Evolutionary conservation across 2,888 invertebrate genomes (phyloP).

Genomic region (Palloptera scutellata): DNA sequence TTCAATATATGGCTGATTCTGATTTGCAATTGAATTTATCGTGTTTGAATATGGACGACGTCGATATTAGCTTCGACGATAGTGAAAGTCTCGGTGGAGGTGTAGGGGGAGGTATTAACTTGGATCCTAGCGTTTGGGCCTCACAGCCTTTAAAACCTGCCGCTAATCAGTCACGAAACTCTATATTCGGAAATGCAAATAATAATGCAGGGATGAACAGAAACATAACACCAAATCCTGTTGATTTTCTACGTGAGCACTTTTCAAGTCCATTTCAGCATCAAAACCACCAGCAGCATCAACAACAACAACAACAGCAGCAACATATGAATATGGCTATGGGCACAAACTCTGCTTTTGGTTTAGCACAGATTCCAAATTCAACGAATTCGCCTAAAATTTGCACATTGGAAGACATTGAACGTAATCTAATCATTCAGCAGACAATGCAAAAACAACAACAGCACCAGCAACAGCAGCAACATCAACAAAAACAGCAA

Average conservation of each 20-base stretch:
- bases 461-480: conserved; percentile 42
- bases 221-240: conserved; percentile 42
- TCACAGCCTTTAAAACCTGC: conserved; percentile 45
- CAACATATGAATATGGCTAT: conserved; percentile 30
- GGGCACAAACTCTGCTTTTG: conserved; percentile 46
- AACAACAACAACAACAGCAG: conserved; percentile 33
- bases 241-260: conserved; percentile 53
- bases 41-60: conserved; percentile 61
- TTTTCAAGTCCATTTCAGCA: conserved; percentile 53
- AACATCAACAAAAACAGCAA: conserved; percentile 42
- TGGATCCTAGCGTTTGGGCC: conserved; percentile 67
- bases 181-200: not conserved
- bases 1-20: conserved; percentile 54
- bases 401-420: conserved; percentile 62
- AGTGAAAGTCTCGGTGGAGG: conserved; percentile 44
- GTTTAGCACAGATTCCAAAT: conserved; percentile 43
- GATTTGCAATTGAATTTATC: conserved; percentile 62
- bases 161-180: conserved; percentile 43
- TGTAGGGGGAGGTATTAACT: conserved; percentile 43
- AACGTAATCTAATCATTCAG: conserved; percentile 61
- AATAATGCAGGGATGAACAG: conserved; percentile 9
- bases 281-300: conserved; percentile 38
- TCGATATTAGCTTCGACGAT: conserved; percentile 58
- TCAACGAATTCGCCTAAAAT: conserved; percentile 53
- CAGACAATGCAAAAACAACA: conserved; percentile 54